Base-by-base conservation (phyloP, 2,113 vertebrate species). In the Gymnocephalus cernua region DNA sequence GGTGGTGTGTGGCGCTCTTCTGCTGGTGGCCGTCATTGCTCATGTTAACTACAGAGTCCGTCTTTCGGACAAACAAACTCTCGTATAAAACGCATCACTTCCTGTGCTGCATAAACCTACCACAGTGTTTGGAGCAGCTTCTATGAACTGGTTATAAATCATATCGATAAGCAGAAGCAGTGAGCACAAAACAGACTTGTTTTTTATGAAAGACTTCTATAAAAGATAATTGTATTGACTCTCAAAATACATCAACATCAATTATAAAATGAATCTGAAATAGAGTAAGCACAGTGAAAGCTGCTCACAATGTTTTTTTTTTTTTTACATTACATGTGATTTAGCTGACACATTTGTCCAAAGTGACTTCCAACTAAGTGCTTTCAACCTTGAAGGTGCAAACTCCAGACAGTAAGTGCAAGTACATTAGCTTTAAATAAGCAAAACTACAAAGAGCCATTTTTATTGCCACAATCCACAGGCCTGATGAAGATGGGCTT, bases 91-190 rank as follows among this genome's bases (percentile, higher is more conserved):
- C 23, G 0, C 71, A 72, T 82, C 47, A 25, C 73, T 63, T 74
- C 68, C 65, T 71, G 63, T 27, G 35, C 68, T 6, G 29, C 48
- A 4, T 16, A 80, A 77, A 80, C 69, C 57, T 21, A 74, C 57
- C 50, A 47, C 35, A 35, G 65, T 45, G 70, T 85, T 82, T 29
- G 41, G 77, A 79, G 81, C 51, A 41, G 25, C 59, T 67, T 87
- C 68, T 58, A 78, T 82, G 54, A 73, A 56, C 19, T 41, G 61
- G 51, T 16, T 89, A 41, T 88, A 84, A 89, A 88, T 93, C 81
- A 80, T 38, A 64, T 64, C 62, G 50, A 54, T 50, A 41, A 25
- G 71, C 56, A 54, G 3, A 47, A 9, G 58, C 58, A 11, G 38
- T 11, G 10, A 45, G 19, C 53, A 56, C 77, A 70, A 61, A 61